phyloP scores from a whole-genome alignment of 2,113 vertebrate genomes.

The Drymodes brunneopygia region DNA sequence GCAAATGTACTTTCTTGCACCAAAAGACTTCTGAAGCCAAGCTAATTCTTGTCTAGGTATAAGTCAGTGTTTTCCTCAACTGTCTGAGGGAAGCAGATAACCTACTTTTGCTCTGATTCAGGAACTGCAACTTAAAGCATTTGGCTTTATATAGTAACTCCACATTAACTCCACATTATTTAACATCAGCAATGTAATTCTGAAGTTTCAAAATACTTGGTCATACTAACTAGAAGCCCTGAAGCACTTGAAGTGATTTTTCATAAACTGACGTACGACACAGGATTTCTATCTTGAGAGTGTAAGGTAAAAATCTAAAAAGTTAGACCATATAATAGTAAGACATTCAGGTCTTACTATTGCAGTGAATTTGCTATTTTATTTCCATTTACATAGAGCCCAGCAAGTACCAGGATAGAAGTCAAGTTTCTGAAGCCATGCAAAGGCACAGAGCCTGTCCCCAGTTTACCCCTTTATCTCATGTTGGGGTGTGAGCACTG shows the following conservation, averaged over 20 bases:
- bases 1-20: not conserved
- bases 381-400: not conserved
- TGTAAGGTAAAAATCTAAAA: not conserved
- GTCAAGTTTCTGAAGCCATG: not conserved
- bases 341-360: not conserved
- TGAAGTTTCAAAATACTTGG: not conserved
- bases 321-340: not conserved
- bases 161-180: not conserved
- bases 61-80: not conserved
- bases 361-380: not conserved
- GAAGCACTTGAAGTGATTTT: not conserved
- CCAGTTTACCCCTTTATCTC: not conserved
- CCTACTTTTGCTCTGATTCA: not conserved
- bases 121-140: not conserved
- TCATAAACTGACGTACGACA: not conserved
- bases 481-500: not conserved
- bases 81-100: not conserved
- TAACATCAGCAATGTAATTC: not conserved
- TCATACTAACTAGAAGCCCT: not conserved
- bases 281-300: not conserved
- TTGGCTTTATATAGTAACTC: not conserved
- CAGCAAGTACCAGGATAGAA: not conserved
- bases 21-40: not conserved
- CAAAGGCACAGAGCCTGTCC: not conserved
- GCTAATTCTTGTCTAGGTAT: not conserved